These are phyloP conservation scores for Platycercus adscitus DNA, from an alignment of 2,113 vertebrate genomes.

Conservation along the genomic window DNA sequence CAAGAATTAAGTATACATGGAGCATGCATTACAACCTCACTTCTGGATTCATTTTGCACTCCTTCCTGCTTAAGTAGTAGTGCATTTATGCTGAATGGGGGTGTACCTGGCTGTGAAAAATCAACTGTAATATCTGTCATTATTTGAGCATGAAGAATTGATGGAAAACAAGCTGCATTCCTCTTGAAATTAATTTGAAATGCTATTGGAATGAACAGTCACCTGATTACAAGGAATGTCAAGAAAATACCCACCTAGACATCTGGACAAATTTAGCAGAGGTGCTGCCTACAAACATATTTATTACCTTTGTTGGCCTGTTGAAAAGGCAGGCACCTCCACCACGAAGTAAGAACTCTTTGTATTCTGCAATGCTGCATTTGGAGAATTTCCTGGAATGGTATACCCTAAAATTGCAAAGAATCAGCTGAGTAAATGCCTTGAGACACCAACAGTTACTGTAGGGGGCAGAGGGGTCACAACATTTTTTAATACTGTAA, in stretches of 20 bases:
- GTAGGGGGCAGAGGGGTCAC: neutral
- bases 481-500: slow-evolving; percentile 11
- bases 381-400: slow-evolving; percentile 94
- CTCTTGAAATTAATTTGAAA: neutral
- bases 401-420: slow-evolving; percentile 83
- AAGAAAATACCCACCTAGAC: neutral
- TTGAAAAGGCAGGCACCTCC: slow-evolving; percentile 97
- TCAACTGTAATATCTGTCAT: neutral
- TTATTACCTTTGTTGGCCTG: slow-evolving; percentile 90
- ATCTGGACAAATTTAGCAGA: neutral
- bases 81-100: neutral
- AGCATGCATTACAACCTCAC: neutral
- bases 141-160: neutral
- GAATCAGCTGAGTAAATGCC: slow-evolving; percentile 18
- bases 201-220: neutral
- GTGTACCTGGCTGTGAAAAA: neutral
- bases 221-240: neutral
- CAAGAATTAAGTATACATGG: neutral
- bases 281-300: neutral
- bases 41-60: neutral
- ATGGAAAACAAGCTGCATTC: neutral
- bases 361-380: slow-evolving; percentile 95
- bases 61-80: neutral
- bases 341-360: slow-evolving; percentile 92
- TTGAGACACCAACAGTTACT: neutral